Conservation (phyloP, 2,113 vertebrate genomes). For the Bombycilla garrulus region DNA sequence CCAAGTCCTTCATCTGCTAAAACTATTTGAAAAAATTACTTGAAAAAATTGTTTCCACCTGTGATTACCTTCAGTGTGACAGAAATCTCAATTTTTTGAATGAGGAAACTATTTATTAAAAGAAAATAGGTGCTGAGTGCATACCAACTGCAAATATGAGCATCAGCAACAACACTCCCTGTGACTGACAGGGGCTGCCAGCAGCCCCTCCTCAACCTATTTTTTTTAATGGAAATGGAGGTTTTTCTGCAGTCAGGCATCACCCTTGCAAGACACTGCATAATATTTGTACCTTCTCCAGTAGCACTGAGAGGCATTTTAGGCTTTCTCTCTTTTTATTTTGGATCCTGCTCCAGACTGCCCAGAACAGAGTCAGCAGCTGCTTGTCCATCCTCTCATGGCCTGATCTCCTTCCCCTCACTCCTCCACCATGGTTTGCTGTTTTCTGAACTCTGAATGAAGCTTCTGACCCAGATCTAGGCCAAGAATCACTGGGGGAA, state of each 20-base stretch:
- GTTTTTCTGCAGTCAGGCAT: not conserved
- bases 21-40: conserved; percentile 40
- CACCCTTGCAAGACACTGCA: not conserved
- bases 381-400: accelerated
- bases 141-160: not conserved
- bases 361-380: not conserved
- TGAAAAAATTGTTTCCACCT: conserved; percentile 29
- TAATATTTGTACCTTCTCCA: not conserved
- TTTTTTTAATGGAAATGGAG: not conserved
- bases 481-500: no score
- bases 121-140: not conserved
- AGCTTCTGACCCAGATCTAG: not conserved
- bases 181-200: not conserved
- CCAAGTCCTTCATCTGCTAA: conserved; percentile 23
- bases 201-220: not conserved
- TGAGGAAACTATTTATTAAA: not conserved
- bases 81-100: not conserved
- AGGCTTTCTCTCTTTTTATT: not conserved
- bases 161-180: not conserved
- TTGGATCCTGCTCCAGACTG: not conserved
- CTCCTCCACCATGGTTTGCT: not conserved
- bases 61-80: not conserved
- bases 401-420: not conserved
- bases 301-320: not conserved
- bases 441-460: not conserved